Conservation (phyloP, 2,797 vertebrate genomes). For the Psittacula echo region DNA sequence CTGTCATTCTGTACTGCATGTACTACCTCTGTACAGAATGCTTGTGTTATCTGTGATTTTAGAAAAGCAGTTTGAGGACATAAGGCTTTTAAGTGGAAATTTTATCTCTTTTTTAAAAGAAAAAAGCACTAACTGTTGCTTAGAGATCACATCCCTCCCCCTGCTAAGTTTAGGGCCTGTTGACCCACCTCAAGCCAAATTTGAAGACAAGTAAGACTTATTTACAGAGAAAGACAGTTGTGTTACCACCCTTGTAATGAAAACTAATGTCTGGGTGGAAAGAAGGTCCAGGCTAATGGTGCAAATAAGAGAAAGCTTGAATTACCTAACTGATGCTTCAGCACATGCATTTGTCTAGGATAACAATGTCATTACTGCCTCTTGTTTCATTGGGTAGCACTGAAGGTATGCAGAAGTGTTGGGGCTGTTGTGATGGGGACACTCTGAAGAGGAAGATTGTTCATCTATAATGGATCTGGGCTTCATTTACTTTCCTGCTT, state of each 20-base stretch:
- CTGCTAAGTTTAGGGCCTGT: background rate
- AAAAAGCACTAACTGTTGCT: background rate
- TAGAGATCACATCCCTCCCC: background rate
- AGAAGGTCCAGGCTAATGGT: background rate
- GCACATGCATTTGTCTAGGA: background rate
- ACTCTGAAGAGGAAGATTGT: background rate
- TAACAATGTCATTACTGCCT: background rate
- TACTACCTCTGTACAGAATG: background rate
- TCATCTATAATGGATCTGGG: background rate
- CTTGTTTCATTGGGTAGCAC: background rate
- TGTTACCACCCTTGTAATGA: background rate
- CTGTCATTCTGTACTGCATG: background rate
- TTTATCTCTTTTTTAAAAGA: background rate
- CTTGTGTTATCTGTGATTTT: background rate
- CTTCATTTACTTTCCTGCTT: background rate
- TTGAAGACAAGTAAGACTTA: background rate
- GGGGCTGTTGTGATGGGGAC: accelerated
- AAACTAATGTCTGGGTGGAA: background rate
- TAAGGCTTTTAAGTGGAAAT: background rate
- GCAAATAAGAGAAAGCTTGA: background rate
- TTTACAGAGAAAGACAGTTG: background rate
- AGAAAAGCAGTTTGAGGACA: background rate
- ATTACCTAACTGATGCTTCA: background rate
- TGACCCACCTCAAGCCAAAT: background rate
- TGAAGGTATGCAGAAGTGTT: background rate